Conservation (phyloP, 2,797 vertebrate species). For the Squalus acanthias region DNA sequence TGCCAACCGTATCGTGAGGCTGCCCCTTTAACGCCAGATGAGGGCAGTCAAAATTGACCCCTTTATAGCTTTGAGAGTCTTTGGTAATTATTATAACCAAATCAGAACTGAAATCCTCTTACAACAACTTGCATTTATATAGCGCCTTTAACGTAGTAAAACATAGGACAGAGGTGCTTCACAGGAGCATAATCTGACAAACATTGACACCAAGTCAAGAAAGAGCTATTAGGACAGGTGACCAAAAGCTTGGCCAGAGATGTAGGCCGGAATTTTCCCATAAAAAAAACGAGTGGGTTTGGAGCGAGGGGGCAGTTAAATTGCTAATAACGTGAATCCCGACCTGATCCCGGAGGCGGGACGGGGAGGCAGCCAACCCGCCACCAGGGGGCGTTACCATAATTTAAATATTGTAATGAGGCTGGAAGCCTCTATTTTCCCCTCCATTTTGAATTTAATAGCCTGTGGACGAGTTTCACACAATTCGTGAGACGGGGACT, state of each 20-base stretch:
- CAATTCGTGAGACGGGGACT: too few species aligned
- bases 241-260: not conserved
- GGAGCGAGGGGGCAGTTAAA: too few species aligned
- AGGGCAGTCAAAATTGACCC: not conserved
- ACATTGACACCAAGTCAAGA: not conserved
- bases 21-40: not conserved
- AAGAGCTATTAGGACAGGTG: not conserved
- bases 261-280: not conserved
- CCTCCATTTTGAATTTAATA: too few species aligned
- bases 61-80: not conserved
- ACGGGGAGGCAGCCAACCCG: too few species aligned
- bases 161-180: too few species aligned
- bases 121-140: not conserved
- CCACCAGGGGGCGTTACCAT: too few species aligned
- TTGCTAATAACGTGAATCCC: too few species aligned
- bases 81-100: not conserved
- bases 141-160: not conserved
- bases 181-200: not conserved
- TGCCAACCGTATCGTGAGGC: not conserved
- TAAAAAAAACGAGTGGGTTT: too few species aligned
- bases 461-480: too few species aligned
- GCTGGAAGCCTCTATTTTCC: too few species aligned
- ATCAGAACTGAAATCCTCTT: not conserved
- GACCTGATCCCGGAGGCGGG: too few species aligned
- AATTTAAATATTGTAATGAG: too few species aligned